Evolutionary conservation across 2,888 invertebrate genomes (phyloP).

Genomic region (Cephus runcator): DNA sequence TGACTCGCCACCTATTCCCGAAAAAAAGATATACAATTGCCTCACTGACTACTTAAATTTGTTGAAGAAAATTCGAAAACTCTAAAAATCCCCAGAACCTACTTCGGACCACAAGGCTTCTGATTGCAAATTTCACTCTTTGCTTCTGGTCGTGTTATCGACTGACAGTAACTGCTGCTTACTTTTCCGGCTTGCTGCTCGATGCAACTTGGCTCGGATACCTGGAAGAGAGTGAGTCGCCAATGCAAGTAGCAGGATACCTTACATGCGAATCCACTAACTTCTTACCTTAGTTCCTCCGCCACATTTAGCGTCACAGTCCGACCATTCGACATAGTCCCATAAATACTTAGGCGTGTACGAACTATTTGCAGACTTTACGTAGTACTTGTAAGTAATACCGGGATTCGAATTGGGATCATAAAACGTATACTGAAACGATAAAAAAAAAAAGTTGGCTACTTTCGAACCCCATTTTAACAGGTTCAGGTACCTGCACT

Average conservation of each 20-base stretch:
- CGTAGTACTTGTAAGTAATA: conserved; percentile 85
- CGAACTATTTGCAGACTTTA: conserved; percentile 68
- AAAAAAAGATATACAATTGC: background rate
- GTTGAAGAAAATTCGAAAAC: background rate
- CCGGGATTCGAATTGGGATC: conserved; percentile 75
- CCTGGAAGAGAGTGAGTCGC: conserved; percentile 22
- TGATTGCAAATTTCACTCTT: conserved; percentile 66
- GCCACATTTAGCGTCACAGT: conserved; percentile 81
- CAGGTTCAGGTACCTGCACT: conserved; percentile 74
- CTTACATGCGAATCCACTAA: background rate
- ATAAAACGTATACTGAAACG: conserved; percentile 41
- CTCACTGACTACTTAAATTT: background rate
- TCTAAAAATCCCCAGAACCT: conserved; percentile 24
- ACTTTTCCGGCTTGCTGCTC: conserved; percentile 72
- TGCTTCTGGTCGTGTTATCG: conserved; percentile 59
- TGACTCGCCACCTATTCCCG: conserved; percentile 70
- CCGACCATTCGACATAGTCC: conserved; percentile 83
- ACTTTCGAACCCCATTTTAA: background rate
- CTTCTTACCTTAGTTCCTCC: conserved; percentile 73
- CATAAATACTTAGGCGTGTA: conserved; percentile 74
- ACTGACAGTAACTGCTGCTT: conserved; percentile 66
- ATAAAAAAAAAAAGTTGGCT: background rate
- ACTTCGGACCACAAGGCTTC: conserved; percentile 66
- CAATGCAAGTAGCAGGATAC: background rate
- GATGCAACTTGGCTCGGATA: conserved; percentile 68